Evolutionary conservation across 2,888 invertebrate genomes (phyloP).

Genomic region (Spialia ferax): DNA sequence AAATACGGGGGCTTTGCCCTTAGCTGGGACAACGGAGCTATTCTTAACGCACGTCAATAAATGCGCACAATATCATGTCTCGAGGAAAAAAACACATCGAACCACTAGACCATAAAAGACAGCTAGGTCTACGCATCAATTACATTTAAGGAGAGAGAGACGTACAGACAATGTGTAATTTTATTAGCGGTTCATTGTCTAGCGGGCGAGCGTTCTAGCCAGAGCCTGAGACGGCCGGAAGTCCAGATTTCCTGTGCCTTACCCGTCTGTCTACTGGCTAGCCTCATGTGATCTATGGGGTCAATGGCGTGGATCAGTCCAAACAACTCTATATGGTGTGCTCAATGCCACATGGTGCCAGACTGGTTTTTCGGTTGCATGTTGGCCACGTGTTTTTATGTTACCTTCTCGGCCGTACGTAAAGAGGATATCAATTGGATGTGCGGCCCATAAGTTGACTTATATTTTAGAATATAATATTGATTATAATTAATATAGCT

Average conservation of each 20-base stretch:
- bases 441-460: not conserved
- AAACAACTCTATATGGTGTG: constrained; percentile 71
- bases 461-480: not conserved
- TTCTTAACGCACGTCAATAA: constrained; percentile 44
- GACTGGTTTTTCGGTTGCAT: constrained; percentile 58
- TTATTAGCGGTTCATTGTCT: constrained; percentile 75
- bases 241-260: constrained; percentile 79
- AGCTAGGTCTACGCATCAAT: constrained; percentile 64
- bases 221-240: constrained; percentile 70
- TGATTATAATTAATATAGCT: too few relatives aligned
- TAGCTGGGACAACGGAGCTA: constrained; percentile 31
- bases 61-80: constrained; percentile 47
- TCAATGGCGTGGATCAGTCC: constrained; percentile 69
- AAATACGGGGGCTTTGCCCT: constrained; percentile 39
- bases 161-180: constrained; percentile 58
- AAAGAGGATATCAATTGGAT: not conserved
- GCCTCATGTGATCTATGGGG: constrained; percentile 52
- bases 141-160: constrained; percentile 61
- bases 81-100: constrained; percentile 53
- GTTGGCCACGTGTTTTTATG: constrained; percentile 23
- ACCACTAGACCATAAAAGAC: constrained; percentile 73
- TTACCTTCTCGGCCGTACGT: not conserved
- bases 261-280: constrained; percentile 50
- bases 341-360: constrained; percentile 67
- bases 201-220: constrained; percentile 68